Evolutionary conservation across 1,140 invertebrate genomes (phyloP).

Genomic region (Nymphalis io): DNA sequence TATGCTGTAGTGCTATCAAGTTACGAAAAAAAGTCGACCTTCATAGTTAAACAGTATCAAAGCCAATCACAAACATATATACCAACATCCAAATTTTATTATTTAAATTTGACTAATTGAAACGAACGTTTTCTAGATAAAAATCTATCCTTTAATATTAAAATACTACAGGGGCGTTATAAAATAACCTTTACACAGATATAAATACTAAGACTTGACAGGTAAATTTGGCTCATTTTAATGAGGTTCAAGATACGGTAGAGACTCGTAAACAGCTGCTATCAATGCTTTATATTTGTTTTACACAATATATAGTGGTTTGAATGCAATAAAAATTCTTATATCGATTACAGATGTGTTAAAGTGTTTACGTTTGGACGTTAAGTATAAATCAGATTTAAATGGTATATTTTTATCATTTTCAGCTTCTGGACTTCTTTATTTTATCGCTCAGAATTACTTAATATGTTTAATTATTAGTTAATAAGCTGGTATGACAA

Average conservation of each 20-base stretch:
- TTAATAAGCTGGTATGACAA: too few relatives aligned
- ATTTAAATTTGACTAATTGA: not conserved
- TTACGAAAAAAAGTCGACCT: too few relatives aligned
- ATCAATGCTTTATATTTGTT: constrained; percentile 17
- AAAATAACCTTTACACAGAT: not conserved
- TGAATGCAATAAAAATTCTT: constrained; percentile 3
- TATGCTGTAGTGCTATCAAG: too few relatives aligned
- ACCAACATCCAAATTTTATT: too few relatives aligned
- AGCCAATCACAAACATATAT: too few relatives aligned
- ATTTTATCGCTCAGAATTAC: not conserved
- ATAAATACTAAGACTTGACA: not conserved
- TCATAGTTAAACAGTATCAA: too few relatives aligned
- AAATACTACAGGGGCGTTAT: not conserved
- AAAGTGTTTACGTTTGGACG: constrained; percentile 4
- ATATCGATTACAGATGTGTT: not conserved
- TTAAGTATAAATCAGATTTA: not conserved
- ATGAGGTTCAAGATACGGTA: not conserved
- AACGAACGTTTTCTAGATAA: not conserved
- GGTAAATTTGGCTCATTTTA: constrained; percentile 7
- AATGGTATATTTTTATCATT: constrained; percentile 4
- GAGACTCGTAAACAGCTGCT: constrained; percentile 6
- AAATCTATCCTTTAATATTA: not conserved
- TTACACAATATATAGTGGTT: not conserved
- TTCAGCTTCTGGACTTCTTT: not conserved
- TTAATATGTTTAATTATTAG: too few relatives aligned